Evolutionary conservation across 2,797 vertebrate genomes (phyloP).

Genomic region (Pseudochirops cupreus): DNA sequence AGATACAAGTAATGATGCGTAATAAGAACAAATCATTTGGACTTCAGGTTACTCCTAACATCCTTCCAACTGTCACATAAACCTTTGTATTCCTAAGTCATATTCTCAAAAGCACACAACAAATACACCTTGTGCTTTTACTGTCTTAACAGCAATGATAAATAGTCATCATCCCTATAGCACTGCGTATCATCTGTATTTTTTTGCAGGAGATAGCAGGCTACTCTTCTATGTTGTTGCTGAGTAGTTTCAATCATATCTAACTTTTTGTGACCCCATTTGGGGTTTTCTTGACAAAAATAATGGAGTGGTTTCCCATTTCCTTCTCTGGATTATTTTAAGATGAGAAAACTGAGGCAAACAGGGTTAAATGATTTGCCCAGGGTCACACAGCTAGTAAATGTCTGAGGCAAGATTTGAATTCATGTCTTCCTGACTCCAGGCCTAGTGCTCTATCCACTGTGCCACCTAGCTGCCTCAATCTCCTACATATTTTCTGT

Average conservation of each 20-base stretch:
- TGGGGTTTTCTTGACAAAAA: background rate
- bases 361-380: background rate
- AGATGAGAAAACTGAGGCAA: background rate
- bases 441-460: background rate
- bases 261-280: background rate
- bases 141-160: background rate
- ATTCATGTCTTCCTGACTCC: background rate
- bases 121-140: background rate
- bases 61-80: background rate
- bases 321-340: background rate
- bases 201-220: background rate
- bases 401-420: background rate
- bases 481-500: background rate
- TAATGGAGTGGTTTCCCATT: background rate
- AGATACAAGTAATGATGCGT: background rate
- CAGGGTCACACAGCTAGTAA: background rate
- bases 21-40: background rate
- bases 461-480: background rate
- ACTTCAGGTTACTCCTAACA: background rate
- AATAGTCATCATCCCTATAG: background rate
- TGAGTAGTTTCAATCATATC: background rate
- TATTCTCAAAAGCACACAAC: background rate
- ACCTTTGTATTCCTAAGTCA: background rate
- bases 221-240: background rate
- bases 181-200: background rate